Base-by-base conservation (phyloP, 2,888 invertebrate species). In the Drosophila putrida region DNA sequence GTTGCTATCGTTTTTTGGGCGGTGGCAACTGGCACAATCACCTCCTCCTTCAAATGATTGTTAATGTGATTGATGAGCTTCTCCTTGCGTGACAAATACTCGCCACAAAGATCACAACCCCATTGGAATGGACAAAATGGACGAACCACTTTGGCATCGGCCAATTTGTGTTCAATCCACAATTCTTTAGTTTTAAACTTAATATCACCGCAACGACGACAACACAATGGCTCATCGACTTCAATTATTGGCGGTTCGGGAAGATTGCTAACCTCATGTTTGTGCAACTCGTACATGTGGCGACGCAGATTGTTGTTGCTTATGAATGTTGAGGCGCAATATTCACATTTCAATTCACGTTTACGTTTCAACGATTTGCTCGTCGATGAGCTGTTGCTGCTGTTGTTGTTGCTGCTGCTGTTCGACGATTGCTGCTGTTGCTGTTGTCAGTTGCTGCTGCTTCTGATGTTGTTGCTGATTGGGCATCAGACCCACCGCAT, bases 61-160 rank as follows among this genome's bases (percentile, higher is more conserved):
- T 91, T 88, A 71, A 93, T 91, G 71, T 93, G 93, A 80, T 92
- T 92, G 50, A 93, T 85, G 11, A 93, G 82, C 67, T 93, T 92
- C 76, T 93, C 93, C 51, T 92, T 92, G 38, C 93, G 90, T 28
- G 92, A 92, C 55, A 93, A 88, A 65, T 92, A 91, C 47, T 91
- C 90, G 35, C 92, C 92, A 61, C 93, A 93, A 47, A 93, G 82
- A 59, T 93, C 93, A 71, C 93, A 93, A 61, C 91, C 92, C 93
- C 93, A 93, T 62, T 93, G 93, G 78, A 91, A 92, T 65, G 92
- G 91, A 28, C 91, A 90, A 46, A 90, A 91, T 5, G 91, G 91
- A 66, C 91, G 92, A 68, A 90, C 90, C 9, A 90, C 83, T 33
- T 91, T 89, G 0, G 92, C 92, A 74, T 93, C 92, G 2, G 81